Evolutionary conservation across 2,113 vertebrate species (phyloP), one percentile per base, ranked within the genome.

Genomic region (Leptobrachium leishanense): DNA sequence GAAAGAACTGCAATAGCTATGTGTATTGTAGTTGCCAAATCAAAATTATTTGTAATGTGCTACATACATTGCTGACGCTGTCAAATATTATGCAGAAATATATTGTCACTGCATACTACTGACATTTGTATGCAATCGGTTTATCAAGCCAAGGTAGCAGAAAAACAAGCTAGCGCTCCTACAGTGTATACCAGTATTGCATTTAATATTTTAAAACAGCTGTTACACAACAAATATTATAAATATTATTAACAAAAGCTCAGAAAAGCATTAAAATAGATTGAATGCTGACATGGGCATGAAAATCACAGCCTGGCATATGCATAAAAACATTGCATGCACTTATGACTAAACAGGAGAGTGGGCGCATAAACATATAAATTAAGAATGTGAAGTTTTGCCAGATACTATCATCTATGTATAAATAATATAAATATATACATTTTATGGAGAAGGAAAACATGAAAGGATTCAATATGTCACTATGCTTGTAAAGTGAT

Each of bases 251-350:
- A 31, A 31, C 20, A 42, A 43, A 78, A 72, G 69, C 59, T 59
- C 66, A 72, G 57, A 15, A 5, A 72, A 15, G 42, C 77, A 66
- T 66, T 79, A 79, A 77, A 72, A 72, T 31, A 46, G 68, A 66
- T 53, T 53, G 12, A 79, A 79, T 42, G 71, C 59, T 43, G 69
- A 66, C 15, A 71, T 62, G 66, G 65, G 3, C 53, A 39, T 72
- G 15, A 66, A 76, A 79, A 79, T 72, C 62, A 63, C 2, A 15
- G 68, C 55, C 68, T 65, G 68, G 68, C 76, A 71, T 15, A 55
- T 53, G 68, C 64, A 59, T 46, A 13, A 43, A 78, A 71, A 64
- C 76, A 65, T 78, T 78, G 76, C 76, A 78, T 78, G 68, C 76
- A 44, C 63, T 70, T 78, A 70, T 78, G 62, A 43, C 20, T 64